Conservation (phyloP, 2,888 invertebrate species). For the Parapristionchus giblindavisi region DNA sequence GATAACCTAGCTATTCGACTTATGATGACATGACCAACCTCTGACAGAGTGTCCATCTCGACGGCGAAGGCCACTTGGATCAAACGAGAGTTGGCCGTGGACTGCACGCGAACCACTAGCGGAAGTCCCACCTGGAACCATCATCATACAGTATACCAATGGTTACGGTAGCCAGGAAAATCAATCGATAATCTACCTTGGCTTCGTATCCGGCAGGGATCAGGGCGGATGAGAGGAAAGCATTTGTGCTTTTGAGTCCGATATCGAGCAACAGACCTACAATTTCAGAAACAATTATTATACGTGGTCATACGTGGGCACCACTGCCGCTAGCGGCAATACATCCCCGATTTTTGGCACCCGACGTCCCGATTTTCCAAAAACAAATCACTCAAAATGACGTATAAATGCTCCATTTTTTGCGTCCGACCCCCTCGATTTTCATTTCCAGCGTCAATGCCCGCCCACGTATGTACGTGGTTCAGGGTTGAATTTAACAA, state of each 20-base stretch:
- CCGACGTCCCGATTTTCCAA: no score
- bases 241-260: slow-evolving; percentile 56
- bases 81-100: slow-evolving; percentile 49
- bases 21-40: neutral
- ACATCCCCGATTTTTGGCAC: no score
- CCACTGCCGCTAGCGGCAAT: no score
- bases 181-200: neutral
- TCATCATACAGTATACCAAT: neutral
- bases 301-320: no score
- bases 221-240: slow-evolving; percentile 56
- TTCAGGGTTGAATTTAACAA: no score
- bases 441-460: no score
- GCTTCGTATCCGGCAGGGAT: slow-evolving; percentile 42
- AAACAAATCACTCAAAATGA: no score
- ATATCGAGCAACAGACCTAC: slow-evolving; percentile 62
- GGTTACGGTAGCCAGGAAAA: neutral
- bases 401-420: no score
- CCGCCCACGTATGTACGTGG: no score
- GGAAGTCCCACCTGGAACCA: slow-evolving; percentile 56
- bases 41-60: slow-evolving; percentile 46
- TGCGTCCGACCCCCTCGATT: no score
- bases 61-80: slow-evolving; percentile 36
- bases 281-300: neutral
- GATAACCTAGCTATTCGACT: no score
- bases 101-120: slow-evolving; percentile 54